Base-by-base conservation (phyloP, 2,797 vertebrate species). In the Gymnocypris eckloni region DNA sequence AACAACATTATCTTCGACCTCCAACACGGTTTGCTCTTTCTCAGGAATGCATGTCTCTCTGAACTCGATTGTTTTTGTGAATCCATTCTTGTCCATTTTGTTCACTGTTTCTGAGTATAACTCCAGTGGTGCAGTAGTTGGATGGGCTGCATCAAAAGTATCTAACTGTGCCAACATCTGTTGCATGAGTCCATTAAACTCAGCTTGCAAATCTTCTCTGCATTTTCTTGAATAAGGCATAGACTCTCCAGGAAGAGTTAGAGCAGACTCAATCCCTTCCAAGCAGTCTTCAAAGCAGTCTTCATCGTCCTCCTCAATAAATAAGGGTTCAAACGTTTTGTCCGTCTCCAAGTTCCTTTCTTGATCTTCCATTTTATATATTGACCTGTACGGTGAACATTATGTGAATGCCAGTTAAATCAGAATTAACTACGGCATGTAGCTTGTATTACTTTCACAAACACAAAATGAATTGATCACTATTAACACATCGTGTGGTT, bases 291-390 rank as follows among this genome's bases (percentile, higher is more conserved):
- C 90, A 43, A 88, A 89, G 73, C 84, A 72, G 25, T 92, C 90
- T 3, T 41, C 90, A 4, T 88, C 85, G 15, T 94, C 93, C 33
- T 33, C 33, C 72, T 87, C 87, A 86, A 95, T 95, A 83, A 94
- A 91, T 76, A 95, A 94, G 25, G 92, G 87, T 25, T 90, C 82
- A 1, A 89, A 89, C 43, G 84, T 91, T 66, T 79, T 43, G 0
- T 76, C 54, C 3, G 71, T 69, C 41, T 87, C 83, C 18, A 87
- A 22, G 22, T 89, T 88, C 6, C 89, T 81, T 4, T 92, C 86
- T 56, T 90, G 45, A 41, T 93, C 91, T 12, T 93, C 92, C 93
- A 94, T 95, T 77, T 28, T 87, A 25, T 84, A 87, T 70, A 50
- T 43, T 84, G 25, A 72, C 78, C 78, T 78, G 52, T 25, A 3